Conservation (phyloP, 2,888 invertebrate species). For the Arge pagana region DNA sequence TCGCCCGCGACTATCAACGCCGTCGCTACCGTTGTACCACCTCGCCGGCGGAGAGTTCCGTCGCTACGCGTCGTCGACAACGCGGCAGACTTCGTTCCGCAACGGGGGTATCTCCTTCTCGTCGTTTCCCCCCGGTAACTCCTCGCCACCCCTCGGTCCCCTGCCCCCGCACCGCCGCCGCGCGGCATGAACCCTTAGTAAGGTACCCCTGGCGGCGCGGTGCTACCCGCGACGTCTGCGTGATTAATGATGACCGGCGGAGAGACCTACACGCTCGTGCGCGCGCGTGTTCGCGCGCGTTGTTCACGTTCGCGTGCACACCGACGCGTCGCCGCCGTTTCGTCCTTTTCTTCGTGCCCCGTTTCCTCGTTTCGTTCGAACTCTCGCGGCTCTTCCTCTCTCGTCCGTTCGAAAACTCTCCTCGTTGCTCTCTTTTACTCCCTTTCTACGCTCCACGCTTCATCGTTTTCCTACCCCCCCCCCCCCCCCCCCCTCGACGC, state of each 20-base stretch:
- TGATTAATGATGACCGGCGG: constrained; percentile 55
- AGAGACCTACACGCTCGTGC: too few species aligned
- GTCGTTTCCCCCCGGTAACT: constrained; percentile 20
- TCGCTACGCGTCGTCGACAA: too few species aligned
- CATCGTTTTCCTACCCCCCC: constrained; percentile 26
- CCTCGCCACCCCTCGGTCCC: constrained; percentile 23
- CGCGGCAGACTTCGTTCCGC: constrained; percentile 24
- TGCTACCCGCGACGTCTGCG: constrained; percentile 56
- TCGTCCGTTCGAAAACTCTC: constrained; percentile 22
- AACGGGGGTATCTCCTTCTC: constrained; percentile 28
- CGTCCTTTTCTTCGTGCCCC: constrained; percentile 6
- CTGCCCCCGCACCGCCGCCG: constrained; percentile 25
- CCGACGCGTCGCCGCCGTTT: constrained; percentile 24
- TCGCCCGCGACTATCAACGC: constrained; percentile 8
- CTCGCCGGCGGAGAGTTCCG: too few species aligned
- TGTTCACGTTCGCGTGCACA: too few species aligned
- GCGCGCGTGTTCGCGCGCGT: too few species aligned
- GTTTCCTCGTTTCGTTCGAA: neutral
- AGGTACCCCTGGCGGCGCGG: constrained; percentile 56
- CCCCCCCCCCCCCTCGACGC: constrained; percentile 33
- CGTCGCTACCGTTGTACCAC: neutral
- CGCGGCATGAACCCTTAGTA: constrained; percentile 50
- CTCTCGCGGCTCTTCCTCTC: constrained; percentile 23
- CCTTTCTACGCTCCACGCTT: constrained; percentile 25
- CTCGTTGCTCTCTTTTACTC: constrained; percentile 26